Percentiles rank a stretch among this genome's conserved stretches.
These are phyloP conservation scores for Morpho helenor DNA, from an alignment of 2,888 invertebrate species.

Conservation along the genomic window DNA sequence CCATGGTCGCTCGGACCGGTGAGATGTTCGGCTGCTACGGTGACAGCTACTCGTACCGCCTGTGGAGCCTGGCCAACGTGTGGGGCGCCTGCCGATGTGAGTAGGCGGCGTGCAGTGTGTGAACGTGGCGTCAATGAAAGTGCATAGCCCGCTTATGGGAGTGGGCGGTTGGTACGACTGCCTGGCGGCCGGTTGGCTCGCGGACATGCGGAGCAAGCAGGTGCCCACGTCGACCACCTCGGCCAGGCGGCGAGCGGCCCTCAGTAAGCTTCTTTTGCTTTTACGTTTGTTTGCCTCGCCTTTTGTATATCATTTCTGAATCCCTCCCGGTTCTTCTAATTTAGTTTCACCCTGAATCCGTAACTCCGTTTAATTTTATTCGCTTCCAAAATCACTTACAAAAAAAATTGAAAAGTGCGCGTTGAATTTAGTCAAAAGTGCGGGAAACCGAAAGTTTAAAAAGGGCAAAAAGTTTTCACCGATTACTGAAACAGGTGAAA, in stretches of 20 bases:
- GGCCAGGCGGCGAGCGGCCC: slow-evolving; percentile 76
- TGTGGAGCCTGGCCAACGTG: slow-evolving; percentile 88
- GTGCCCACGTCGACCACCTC: slow-evolving; percentile 75
- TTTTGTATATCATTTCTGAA: slow-evolving; percentile 30
- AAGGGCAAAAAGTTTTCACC: slow-evolving; percentile 25
- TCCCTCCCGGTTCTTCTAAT: neutral
- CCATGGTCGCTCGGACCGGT: slow-evolving; percentile 90
- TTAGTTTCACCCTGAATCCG: no score
- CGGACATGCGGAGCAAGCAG: slow-evolving; percentile 77
- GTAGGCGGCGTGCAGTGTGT: slow-evolving; percentile 62
- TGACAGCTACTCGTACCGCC: slow-evolving; percentile 87
- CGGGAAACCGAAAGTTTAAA: slow-evolving; percentile 2
- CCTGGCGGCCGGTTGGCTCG: slow-evolving; percentile 74
- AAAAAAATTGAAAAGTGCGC: no score
- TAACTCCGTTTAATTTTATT: no score
- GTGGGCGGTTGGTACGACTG: slow-evolving; percentile 73
- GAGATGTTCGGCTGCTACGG: slow-evolving; percentile 86
- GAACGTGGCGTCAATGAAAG: slow-evolving; percentile 69
- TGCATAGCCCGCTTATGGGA: slow-evolving; percentile 75
- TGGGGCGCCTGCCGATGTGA: slow-evolving; percentile 88
- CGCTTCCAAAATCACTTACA: no score
- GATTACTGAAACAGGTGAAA: slow-evolving; percentile 53
- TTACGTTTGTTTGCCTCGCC: slow-evolving; percentile 67
- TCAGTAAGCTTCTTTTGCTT: slow-evolving; percentile 77
- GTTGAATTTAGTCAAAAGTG: slow-evolving; percentile 3